Evolutionary conservation across 1,140 invertebrate species (phyloP), one percentile per base, ranked within the genome.

Genomic region (Drosophila paulistorum): DNA sequence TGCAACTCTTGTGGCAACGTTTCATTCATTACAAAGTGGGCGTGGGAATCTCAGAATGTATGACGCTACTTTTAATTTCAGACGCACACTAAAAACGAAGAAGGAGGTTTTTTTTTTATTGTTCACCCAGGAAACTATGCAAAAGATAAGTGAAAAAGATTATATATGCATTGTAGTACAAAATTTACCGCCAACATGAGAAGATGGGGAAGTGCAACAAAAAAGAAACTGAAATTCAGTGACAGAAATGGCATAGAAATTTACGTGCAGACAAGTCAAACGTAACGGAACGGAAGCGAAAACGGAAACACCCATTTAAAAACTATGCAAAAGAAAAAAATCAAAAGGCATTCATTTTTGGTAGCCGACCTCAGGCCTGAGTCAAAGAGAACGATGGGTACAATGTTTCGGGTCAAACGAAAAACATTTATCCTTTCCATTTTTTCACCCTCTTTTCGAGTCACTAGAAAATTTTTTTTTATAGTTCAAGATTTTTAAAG

Each of bases 61-160:
- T 81, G 79, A 79, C 61, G 66, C 71, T 58, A 86, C 72, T 86
- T 87, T 87, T 83, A 86, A 87, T 83, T 79, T 79, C 72, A 77
- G 76, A 82, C 72, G 30, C 30, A 82, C 79, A 69, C 67, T 77
- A 77, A 86, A 86, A 51, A 23, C 13, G 10, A 11, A 23, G 3
- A 0, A 7, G 45, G 3, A 10, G 10, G 3, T 13, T 39, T 39
- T 39, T n/a, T 39, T 39, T 39, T 39, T 65, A 57, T 11, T 13
- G 37, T 39, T 39, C 37, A 39, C 2, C 37, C 37, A 39, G 72
- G 66, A 81, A 87, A 86, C 83, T 86, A 86, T 82, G 83, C 83
- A 77, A 76, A 64, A 86, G 83, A 86, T 86, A 86, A 86, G 83
- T 86, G 83, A 86, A 86, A 86, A 83, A 86, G 83, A 86, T 86